Base-by-base conservation (phyloP, 2,888 invertebrate species). In the Amiota mariae region DNA sequence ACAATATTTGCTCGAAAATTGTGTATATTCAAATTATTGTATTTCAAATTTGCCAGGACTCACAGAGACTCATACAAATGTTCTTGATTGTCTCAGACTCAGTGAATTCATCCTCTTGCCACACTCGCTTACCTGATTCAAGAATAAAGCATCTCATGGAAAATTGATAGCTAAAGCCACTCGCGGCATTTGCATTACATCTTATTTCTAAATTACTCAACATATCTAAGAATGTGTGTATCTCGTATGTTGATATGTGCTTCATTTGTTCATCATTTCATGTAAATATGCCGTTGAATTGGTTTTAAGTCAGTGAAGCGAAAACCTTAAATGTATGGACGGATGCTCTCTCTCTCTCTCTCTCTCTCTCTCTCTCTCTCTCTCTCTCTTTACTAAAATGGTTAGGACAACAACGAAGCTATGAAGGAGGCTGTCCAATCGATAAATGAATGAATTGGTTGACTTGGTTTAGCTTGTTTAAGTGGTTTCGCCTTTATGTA, bases 211-310 rank as follows among this genome's bases (percentile, higher is more conserved):
- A 20, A 9, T 24, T 12, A 59, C 63, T 63, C 51, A 67, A 67
- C 49, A 59, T 6, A 59, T 8, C 59, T 59, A 59, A 59, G 18
- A 10, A 59, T 59, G 18, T 12, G 2, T 49, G 51, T 49, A 49
- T 49, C 12, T 70, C 56, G 11, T 54, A 13, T 68, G 36, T 47
- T 24, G 20, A 13, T 67, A 24, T 78, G 76, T 73, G 75, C 76
- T 76, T 77, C 77, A 77, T 76, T 72, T 80, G 78, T 81, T 82
- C 80, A 85, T 83, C 85, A 84, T 79, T 76, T 81, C 82, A 80
- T 83, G 84, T 85, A 85, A 84, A 83, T 83, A 84, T 83, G 85
- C 83, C 79, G 82, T 82, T 83, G 82, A 82, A 85, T 85, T 84
- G 83, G 83, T 85, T 83, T 81, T 82, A 81, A 84, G 80, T 78